Evolutionary conservation across 2,797 vertebrate genomes (phyloP), one percentile per base, ranked within the genome.

Genomic region (Sylvia borin): DNA sequence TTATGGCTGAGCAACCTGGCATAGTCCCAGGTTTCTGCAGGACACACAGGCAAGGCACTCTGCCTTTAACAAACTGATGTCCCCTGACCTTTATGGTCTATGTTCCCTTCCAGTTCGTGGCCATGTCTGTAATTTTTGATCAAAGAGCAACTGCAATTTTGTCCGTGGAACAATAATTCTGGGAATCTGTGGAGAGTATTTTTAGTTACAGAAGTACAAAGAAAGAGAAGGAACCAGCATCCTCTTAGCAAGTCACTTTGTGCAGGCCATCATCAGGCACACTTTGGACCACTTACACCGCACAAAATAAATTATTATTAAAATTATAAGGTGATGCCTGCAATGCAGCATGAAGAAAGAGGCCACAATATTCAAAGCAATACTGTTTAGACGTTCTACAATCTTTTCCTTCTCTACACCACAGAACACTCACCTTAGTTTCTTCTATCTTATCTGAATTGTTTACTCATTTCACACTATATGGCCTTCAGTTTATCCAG

Each of bases 121-220:
- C n/a, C 58, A 74, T 29, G 20, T 5, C 50, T 47, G 11, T 50
- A 77, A 71, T 3, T 74, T 13, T 29, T 85, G 68, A 92, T 71
- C 26, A 93, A 83, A 91, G 10, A 90, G 24, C 27, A 88, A 38
- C 5, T 32, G 45, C 34, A 47, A 51, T 66, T 48, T 73, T 54
- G 94, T 90, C 68, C 31, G 42, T 24, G 50, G 72, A 77, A 92
- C 79, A 94, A 65, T 50, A 57, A 72, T 66, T 88, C 88, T 80
- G 54, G 50, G 54, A 87, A 88, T 71, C 18, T 38, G 7, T 29
- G 24, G 34, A 64, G 32, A 14, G 6, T 93, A 85, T 50, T 92
- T 95, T 89, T 91, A 80, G 57, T 36, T 72, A 18, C 48, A 83
- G 32, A 48, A 7, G 22, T 80, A 67, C 65, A 85, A 94, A 80